Evolutionary conservation across 2,797 vertebrate species (phyloP), one percentile per base, ranked within the genome.

Genomic region (Megalops cyprinoides): DNA sequence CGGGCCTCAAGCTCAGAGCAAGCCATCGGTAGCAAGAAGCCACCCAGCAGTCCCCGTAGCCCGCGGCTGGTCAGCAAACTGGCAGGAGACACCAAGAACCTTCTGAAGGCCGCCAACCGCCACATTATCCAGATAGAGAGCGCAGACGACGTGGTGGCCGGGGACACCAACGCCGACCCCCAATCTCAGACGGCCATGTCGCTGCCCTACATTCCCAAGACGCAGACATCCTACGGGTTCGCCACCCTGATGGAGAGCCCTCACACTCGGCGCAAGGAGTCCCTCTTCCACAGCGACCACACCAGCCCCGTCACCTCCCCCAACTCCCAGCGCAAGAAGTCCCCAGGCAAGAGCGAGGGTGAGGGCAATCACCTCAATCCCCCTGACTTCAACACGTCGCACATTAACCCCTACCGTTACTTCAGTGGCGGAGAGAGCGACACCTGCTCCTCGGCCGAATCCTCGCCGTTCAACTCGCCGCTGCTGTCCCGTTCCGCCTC

Each of bases 91-190:
- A 96, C 96, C 85, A 95, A 93, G 76, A 94, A 92, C 89, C 91
- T 98, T 28, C 85, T 97, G 42, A 96, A 95, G 84, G 92, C 95
- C 0, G 92, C 97, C 4, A 95, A 97, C 49, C 94, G 96, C 0
- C 98, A 99, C 86, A 98, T 99, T 87, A 99, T 99, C 83, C 98
- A 99, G 91, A 95, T 99, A 0, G 98, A 99, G 90, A 97, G 95
- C 0, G 97, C 97, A 0, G 97, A 99, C 65, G 98, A 99, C 62
- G 93, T 96, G 79, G 91, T 94, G 0, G 85, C 86, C 0, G 93
- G 93, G 25, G 95, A 94, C 89, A 96, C 96, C 80, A 97, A 97
- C 0, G 95, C 88, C 0, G 97, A 97, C 87, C 96, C 97, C 0
- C 96, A 96, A 87, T 96, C 98, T 0, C 97, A 97, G 91, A 97